These are phyloP conservation scores for Coregonus suidteri DNA, from an alignment of 2,797 vertebrate species.

Conservation along the genomic window DNA sequence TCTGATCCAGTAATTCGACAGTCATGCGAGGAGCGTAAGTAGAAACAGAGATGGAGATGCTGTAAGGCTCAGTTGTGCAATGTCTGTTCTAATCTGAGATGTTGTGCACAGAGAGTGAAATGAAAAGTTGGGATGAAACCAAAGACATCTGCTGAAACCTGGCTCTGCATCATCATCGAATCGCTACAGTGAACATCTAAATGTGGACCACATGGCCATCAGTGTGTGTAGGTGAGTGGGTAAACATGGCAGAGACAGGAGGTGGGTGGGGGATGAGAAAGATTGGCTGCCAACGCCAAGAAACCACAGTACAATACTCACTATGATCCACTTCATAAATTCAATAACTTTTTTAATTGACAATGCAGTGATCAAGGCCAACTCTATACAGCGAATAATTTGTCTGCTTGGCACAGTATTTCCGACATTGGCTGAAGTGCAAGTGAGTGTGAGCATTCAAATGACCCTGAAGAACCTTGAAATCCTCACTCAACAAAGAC, in stretches of 20 bases:
- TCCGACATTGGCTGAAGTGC: no score
- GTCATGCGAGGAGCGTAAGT: slow-evolving; percentile 38
- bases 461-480: not conserved
- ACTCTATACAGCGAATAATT: not conserved
- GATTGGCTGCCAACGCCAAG: not conserved
- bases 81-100: slow-evolving; percentile 33
- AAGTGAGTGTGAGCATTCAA: not conserved
- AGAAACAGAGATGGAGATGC: slow-evolving; percentile 49
- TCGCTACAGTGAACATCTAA: slow-evolving; percentile 26
- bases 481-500: not conserved
- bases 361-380: not conserved
- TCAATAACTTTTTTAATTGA: not conserved
- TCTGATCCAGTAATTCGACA: not conserved
- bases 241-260: slow-evolving; percentile 1
- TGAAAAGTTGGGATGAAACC: slow-evolving; percentile 24
- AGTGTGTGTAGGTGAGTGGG: slow-evolving; percentile 5
- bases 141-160: slow-evolving; percentile 42
- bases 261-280: not conserved
- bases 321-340: not conserved
- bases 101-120: slow-evolving; percentile 26
- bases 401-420: no score
- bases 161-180: slow-evolving; percentile 5
- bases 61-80: slow-evolving; percentile 23
- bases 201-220: slow-evolving; percentile 38
- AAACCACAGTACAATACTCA: not conserved